These are phyloP conservation scores for Mallateleia sp. DNA, from an alignment of 2,888 invertebrate genomes.

Conservation along the genomic window DNA sequence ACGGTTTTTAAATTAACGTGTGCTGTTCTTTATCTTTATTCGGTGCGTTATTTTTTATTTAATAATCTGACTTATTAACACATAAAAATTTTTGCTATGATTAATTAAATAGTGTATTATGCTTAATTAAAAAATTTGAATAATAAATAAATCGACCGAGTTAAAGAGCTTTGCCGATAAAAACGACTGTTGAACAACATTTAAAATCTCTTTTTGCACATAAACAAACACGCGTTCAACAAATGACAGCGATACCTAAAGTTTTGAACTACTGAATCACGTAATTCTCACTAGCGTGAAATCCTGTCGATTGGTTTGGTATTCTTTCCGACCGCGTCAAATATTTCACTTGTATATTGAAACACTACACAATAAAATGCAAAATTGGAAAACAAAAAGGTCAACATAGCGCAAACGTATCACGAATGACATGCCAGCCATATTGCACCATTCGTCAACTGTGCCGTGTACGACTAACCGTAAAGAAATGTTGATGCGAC, in stretches of 20 bases:
- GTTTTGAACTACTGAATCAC: constrained; percentile 9
- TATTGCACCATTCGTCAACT: constrained; percentile 30
- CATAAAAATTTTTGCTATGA: too few relatives aligned
- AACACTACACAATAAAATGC: constrained; percentile 47
- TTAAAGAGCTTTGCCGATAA: too few relatives aligned
- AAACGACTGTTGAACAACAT: too few relatives aligned
- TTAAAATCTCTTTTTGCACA: constrained; percentile 1
- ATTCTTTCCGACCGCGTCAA: constrained; percentile 40
- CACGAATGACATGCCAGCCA: constrained; percentile 44
- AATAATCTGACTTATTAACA: too few relatives aligned
- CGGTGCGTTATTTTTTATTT: too few relatives aligned
- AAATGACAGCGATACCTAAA: background rate
- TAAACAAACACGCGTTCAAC: background rate
- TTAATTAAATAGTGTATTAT: too few relatives aligned
- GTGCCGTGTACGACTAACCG: background rate
- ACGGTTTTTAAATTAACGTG: too few relatives aligned
- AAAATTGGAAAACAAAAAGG: constrained; percentile 53
- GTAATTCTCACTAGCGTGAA: constrained; percentile 7
- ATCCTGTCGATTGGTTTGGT: constrained; percentile 35
- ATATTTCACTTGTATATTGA: constrained; percentile 54
- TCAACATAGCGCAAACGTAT: constrained; percentile 28
- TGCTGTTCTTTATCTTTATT: too few relatives aligned
- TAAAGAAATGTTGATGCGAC: constrained; percentile 47
- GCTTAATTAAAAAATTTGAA: too few relatives aligned
- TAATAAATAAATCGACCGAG: too few relatives aligned